These are phyloP conservation scores for Peromyscus aztecus DNA, from an alignment of 2,797 vertebrate genomes.

Conservation along the genomic window DNA sequence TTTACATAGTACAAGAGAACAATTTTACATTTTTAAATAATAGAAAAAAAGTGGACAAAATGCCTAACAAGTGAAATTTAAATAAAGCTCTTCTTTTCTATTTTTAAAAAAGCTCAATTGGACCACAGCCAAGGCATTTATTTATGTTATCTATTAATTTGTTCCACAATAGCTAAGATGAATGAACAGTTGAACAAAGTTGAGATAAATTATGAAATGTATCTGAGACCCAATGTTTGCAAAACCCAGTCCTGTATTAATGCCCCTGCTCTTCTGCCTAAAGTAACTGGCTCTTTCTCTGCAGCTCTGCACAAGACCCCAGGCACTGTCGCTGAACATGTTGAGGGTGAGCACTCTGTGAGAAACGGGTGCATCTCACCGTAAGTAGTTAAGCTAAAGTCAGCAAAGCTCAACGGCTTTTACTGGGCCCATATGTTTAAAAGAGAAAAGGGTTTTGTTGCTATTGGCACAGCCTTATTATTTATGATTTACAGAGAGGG, in stretches of 20 bases:
- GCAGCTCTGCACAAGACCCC: slow-evolving; percentile 83
- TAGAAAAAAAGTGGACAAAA: background rate
- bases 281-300: slow-evolving; percentile 90
- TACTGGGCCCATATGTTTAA: slow-evolving; percentile 16
- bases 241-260: slow-evolving; percentile 81
- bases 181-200: background rate
- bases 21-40: slow-evolving; percentile 26
- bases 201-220: slow-evolving; percentile 82
- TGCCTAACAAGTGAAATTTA: slow-evolving; percentile 24
- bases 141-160: background rate
- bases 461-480: background rate
- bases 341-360: slow-evolving; percentile 75
- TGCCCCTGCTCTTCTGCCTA: slow-evolving; percentile 91
- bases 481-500: background rate
- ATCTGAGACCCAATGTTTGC: slow-evolving; percentile 65
- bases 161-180: background rate
- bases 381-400: slow-evolving; percentile 57
- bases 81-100: background rate
- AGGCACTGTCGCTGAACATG: background rate
- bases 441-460: background rate
- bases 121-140: background rate
- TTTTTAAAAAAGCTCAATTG: background rate
- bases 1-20: background rate
- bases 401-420: slow-evolving; percentile 11
- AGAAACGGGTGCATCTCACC: slow-evolving; percentile 80